A percentile compares a stretch with the other conserved stretches of the same genome.
Evolutionary conservation across 2,113 vertebrate species (phyloP).

Genomic region (Plectropomus leopardus): DNA sequence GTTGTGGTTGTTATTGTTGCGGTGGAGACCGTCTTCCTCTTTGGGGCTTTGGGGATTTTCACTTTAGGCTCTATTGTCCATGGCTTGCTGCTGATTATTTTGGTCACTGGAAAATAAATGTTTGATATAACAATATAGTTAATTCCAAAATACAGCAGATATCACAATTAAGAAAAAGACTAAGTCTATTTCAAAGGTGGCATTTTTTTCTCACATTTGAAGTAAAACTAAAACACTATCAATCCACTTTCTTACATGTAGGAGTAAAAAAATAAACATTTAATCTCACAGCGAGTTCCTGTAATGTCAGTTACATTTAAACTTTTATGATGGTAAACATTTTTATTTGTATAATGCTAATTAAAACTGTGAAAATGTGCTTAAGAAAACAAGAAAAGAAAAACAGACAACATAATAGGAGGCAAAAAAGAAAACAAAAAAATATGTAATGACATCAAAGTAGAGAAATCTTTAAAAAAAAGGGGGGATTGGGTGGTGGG

Average conservation of each 20-base stretch:
- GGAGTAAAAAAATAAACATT: not conserved
- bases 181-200: too few relatives aligned
- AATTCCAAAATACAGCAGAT: too few relatives aligned
- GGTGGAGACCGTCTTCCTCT: conserved; percentile 10
- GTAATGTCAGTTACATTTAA: not conserved
- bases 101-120: conserved; percentile 34
- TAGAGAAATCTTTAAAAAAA: too few relatives aligned
- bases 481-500: too few relatives aligned
- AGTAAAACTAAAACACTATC: not conserved
- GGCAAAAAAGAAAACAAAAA: too few relatives aligned
- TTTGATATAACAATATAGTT: not conserved
- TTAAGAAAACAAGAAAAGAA: too few relatives aligned
- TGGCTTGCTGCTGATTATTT: conserved; percentile 68
- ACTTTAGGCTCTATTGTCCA: conserved; percentile 62
- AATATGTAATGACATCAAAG: too few relatives aligned
- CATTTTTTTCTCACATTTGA: not conserved
- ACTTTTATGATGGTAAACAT: too few relatives aligned
- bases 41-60: not conserved
- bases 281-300: not conserved
- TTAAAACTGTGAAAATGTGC: too few relatives aligned
- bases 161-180: too few relatives aligned
- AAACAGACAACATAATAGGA: too few relatives aligned
- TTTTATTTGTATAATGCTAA: too few relatives aligned
- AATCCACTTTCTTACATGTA: not conserved
- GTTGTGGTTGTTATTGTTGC: not conserved